Evolutionary conservation across 2,113 vertebrate genomes (phyloP).

Genomic region (Thamnophis sirtalis): DNA sequence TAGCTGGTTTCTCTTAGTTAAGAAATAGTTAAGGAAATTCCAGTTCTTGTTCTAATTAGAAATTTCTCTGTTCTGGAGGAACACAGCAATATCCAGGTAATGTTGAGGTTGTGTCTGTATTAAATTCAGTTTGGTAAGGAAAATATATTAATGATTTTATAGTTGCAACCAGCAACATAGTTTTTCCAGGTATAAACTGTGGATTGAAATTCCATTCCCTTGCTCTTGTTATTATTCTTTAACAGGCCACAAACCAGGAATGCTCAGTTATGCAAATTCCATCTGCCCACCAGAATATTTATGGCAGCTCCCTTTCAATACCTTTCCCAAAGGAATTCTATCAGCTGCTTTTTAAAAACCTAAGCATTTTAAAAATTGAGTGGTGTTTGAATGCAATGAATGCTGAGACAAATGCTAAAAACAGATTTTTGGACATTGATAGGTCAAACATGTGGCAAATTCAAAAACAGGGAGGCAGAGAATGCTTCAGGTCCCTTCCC

Average conservation of each 20-base stretch:
- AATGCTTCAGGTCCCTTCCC: no score
- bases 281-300: neutral
- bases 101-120: neutral
- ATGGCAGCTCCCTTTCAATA: neutral
- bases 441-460: neutral
- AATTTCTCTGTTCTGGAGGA: neutral
- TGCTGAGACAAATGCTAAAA: neutral
- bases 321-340: neutral
- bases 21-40: neutral
- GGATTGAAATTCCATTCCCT: constrained; percentile 12
- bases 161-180: neutral
- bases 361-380: neutral
- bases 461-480: neutral
- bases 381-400: no score
- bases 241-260: neutral
- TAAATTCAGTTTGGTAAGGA: neutral
- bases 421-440: neutral
- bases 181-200: neutral
- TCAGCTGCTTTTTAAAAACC: neutral
- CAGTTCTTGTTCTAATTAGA: neutral
- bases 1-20: neutral
- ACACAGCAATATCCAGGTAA: neutral
- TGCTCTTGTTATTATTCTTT: constrained; percentile 5
- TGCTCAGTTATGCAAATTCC: neutral
- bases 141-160: neutral